Evolutionary conservation across 2,797 vertebrate species (phyloP).

Genomic region (Eospalax fontanierii): DNA sequence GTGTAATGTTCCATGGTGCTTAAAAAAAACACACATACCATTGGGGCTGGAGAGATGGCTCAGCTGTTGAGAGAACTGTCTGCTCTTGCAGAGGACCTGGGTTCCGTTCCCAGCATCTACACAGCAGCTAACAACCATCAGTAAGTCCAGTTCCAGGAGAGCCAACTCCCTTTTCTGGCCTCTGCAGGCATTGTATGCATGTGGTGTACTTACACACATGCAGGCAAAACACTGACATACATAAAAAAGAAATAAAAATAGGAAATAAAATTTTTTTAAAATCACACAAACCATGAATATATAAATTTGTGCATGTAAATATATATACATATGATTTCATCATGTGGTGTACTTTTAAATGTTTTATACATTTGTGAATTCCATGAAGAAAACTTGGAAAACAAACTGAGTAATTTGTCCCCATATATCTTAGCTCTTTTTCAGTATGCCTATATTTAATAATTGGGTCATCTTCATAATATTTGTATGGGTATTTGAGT

Average conservation of each 20-base stretch:
- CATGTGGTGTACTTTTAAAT: conserved; percentile 17
- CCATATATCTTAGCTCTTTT: conserved; percentile 43
- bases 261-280: neutral
- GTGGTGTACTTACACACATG: too few relatives aligned
- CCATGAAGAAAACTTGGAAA: neutral
- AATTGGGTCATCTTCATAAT: neutral
- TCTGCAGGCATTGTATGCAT: too few relatives aligned
- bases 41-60: neutral
- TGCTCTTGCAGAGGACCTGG: too few relatives aligned
- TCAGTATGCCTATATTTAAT: conserved; percentile 1
- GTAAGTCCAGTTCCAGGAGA: too few relatives aligned
- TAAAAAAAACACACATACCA: neutral
- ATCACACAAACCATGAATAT: neutral
- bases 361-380: neutral
- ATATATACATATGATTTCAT: neutral
- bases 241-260: too few relatives aligned
- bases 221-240: too few relatives aligned
- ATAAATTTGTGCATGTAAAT: neutral
- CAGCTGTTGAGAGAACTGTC: too few relatives aligned
- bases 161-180: too few relatives aligned
- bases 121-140: too few relatives aligned
- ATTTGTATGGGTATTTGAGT: neutral
- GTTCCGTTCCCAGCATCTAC: too few relatives aligned
- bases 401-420: neutral
- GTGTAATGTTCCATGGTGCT: neutral